phyloP scores from a whole-genome alignment of 2,888 invertebrate species.

The Deilephila porcellus region DNA sequence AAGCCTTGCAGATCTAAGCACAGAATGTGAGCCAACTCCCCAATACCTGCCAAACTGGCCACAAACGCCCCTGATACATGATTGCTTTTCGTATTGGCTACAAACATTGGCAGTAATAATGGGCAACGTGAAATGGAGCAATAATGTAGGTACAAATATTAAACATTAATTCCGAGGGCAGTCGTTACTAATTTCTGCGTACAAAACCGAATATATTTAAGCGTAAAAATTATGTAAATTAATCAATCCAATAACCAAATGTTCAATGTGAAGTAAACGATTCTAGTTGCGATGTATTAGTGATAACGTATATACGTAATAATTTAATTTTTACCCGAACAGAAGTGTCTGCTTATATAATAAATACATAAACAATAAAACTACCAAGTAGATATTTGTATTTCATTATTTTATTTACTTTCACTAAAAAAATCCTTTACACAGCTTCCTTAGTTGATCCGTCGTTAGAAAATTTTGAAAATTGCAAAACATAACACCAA shows the following conservation, averaged over 20 bases:
- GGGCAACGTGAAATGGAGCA: too few species aligned
- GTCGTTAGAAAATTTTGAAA: too few species aligned
- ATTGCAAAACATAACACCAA: too few species aligned
- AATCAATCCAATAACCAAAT: constrained; percentile 82
- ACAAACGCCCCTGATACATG: too few species aligned
- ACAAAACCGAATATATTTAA: constrained; percentile 35
- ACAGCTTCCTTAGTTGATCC: background rate
- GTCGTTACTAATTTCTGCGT: constrained; percentile 35
- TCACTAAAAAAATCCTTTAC: too few species aligned
- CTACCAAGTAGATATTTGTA: constrained; percentile 77
- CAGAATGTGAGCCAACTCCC: too few species aligned
- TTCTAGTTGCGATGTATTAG: constrained; percentile 84
- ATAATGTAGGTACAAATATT: too few species aligned
- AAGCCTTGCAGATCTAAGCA: too few species aligned
- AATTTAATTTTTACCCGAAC: constrained; percentile 83
- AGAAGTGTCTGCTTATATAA: constrained; percentile 83
- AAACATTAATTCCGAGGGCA: background rate
- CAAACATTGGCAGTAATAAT: too few species aligned
- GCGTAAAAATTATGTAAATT: constrained; percentile 67
- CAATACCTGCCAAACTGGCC: too few species aligned
- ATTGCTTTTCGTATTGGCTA: too few species aligned
- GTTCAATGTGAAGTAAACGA: constrained; percentile 83
- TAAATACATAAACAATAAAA: constrained; percentile 80
- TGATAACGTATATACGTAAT: constrained; percentile 84
- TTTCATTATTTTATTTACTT: constrained; percentile 34